A percentile compares a stretch with the other conserved stretches of the same genome.
Conservation (phyloP, 2,113 vertebrate genomes). For the Corythornis cristatus region DNA sequence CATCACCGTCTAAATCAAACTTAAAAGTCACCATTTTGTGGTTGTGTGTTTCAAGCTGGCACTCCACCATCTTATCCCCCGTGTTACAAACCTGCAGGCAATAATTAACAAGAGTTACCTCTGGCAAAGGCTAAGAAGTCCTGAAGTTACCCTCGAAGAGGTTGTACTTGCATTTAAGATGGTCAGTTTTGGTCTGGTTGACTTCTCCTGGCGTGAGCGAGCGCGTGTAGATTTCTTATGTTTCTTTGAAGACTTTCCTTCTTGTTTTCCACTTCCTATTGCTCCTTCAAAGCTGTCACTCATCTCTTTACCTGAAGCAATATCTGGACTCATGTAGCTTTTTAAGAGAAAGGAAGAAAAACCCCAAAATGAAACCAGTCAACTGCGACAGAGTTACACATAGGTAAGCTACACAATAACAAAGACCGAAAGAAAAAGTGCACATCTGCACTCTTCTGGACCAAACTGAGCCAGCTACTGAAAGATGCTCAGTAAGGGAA, state of each 20-base stretch:
- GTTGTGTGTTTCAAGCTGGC: conserved; percentile 97
- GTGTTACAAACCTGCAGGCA: conserved; percentile 89
- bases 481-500: background rate
- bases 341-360: background rate
- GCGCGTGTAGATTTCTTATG: conserved; percentile 91
- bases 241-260: conserved; percentile 86
- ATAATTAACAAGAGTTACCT: background rate
- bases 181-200: conserved; percentile 92
- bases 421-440: background rate
- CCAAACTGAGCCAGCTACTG: background rate
- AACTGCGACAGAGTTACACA: accelerated
- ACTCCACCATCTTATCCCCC: conserved; percentile 99
- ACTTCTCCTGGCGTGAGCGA: conserved; percentile 92
- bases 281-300: conserved; percentile 90
- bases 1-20: conserved; percentile 97
- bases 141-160: background rate
- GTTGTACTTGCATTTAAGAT: conserved; percentile 88
- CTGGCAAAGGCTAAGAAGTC: background rate
- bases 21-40: conserved; percentile 99
- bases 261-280: conserved; percentile 82
- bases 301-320: conserved; percentile 90
- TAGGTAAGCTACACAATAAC: background rate
- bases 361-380: background rate
- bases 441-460: background rate
- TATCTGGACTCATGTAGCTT: conserved; percentile 85